Evolutionary conservation across 1,140 invertebrate species (phyloP).

Genomic region (Rhopalosiphum padi): DNA sequence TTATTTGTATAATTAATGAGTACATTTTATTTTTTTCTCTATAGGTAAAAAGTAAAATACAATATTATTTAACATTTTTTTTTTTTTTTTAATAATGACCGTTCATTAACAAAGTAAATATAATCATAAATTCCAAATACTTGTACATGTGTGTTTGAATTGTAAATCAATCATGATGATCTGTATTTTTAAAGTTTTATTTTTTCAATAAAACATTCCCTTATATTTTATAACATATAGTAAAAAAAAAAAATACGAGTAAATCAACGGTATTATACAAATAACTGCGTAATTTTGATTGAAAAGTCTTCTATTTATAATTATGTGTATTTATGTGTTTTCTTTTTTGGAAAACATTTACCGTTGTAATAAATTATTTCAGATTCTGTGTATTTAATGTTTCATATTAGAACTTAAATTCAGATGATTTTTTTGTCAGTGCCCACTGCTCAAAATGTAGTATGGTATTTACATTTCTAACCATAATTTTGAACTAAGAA

Average conservation of each 20-base stretch:
- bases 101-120: not conserved
- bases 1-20: slow-evolving; percentile 8
- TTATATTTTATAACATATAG: no score
- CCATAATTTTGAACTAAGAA: no score
- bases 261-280: not conserved
- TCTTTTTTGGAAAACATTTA: not conserved
- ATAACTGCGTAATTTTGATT: not conserved
- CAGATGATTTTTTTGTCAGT: no score
- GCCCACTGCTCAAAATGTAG: no score
- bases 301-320: not conserved
- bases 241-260: no score
- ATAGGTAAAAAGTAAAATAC: not conserved
- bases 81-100: not conserved
- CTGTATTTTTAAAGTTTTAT: no score
- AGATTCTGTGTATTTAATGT: not conserved
- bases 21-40: not conserved
- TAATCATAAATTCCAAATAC: not conserved
- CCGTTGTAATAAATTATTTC: not conserved
- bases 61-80: not conserved
- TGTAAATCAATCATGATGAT: not conserved
- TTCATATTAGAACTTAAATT: not conserved
- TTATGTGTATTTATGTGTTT: not conserved
- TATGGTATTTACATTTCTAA: no score
- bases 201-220: no score
- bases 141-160: not conserved